These are phyloP conservation scores for Mormoops blainvillei DNA, from an alignment of 2,113 vertebrate genomes.

Conservation along the genomic window DNA sequence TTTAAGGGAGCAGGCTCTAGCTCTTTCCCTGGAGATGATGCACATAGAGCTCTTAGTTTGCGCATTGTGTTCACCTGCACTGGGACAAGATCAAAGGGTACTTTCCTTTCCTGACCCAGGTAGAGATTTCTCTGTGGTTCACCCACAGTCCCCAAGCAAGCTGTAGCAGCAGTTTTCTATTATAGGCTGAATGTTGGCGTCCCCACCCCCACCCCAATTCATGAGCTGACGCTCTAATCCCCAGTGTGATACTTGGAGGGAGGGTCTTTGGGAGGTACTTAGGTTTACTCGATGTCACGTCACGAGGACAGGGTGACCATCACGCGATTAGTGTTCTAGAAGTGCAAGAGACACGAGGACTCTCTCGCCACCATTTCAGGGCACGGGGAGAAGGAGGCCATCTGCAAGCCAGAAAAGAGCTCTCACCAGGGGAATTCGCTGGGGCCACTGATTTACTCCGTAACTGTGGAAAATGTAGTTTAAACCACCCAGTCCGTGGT, in stretches of 20 bases:
- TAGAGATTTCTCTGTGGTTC: neutral
- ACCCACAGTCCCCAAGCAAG: neutral
- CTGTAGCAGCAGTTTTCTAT: neutral
- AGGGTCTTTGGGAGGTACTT: neutral
- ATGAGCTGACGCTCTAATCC: neutral
- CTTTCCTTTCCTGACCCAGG: neutral
- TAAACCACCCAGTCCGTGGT: neutral
- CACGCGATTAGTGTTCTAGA: neutral
- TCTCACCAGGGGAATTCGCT: neutral
- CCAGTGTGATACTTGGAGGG: neutral
- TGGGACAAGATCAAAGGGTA: neutral
- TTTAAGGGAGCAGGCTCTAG: neutral
- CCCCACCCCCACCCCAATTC: neutral
- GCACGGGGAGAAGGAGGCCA: neutral
- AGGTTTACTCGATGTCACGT: neutral
- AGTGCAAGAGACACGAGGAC: neutral
- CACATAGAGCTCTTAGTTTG: neutral
- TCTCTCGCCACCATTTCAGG: neutral
- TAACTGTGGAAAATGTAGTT: neutral
- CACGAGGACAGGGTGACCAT: neutral
- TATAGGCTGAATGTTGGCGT: neutral
- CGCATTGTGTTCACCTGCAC: neutral
- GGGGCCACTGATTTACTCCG: neutral
- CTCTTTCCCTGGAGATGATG: neutral
- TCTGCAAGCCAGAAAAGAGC: neutral